phyloP scores from a whole-genome alignment of 2,113 vertebrate genomes.

The Corynorhinus townsendii region DNA sequence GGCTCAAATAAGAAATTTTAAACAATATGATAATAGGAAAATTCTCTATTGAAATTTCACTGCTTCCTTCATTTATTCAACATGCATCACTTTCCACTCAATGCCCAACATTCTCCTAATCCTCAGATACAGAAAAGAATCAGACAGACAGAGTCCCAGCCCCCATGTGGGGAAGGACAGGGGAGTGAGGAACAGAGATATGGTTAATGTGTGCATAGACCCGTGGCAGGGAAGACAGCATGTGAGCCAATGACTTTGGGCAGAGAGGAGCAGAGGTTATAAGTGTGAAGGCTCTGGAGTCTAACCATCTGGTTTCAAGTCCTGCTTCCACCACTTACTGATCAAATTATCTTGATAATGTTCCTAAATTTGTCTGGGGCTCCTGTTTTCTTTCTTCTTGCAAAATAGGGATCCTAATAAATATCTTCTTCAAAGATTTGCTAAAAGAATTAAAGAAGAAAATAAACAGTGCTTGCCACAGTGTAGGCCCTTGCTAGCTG shows the following conservation, averaged over 20 bases:
- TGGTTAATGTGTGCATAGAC: not conserved
- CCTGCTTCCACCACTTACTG: not conserved
- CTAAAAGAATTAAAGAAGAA: not conserved
- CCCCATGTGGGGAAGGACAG: fast-evolving
- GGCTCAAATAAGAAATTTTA: not conserved
- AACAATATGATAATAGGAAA: not conserved
- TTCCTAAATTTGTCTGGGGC: not conserved
- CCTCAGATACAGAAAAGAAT: not conserved
- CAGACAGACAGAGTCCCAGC: not conserved
- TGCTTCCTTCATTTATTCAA: not conserved
- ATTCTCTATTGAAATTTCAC: not conserved
- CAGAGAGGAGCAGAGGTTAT: fast-evolving
- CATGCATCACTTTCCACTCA: not conserved
- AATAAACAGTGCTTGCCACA: not conserved
- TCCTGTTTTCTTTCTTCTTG: not conserved
- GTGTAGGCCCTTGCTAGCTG: not conserved
- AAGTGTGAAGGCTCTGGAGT: not conserved
- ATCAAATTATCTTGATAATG: not conserved
- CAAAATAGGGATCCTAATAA: not conserved
- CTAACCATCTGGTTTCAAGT: not conserved
- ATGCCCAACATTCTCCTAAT: not conserved
- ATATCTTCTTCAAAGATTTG: not conserved
- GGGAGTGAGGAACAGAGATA: fast-evolving
- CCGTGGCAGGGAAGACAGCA: not conserved
- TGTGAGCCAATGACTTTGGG: fast-evolving